Evolutionary conservation across 2,113 vertebrate species (phyloP), one percentile per base, ranked within the genome.

Genomic region (Passerina amoena): DNA sequence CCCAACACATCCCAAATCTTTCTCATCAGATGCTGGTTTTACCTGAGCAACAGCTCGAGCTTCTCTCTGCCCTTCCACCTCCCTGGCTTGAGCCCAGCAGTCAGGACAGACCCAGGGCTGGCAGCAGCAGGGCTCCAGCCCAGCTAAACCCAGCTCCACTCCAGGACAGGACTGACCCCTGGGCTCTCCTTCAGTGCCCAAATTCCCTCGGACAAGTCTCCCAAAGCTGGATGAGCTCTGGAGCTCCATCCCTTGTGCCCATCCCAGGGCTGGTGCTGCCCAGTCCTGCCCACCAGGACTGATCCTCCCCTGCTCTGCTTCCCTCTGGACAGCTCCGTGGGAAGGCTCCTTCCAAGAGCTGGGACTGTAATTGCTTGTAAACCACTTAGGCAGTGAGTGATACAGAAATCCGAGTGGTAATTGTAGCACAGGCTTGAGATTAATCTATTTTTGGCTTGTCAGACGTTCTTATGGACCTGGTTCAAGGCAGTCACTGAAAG

Each of bases 321-420:
- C 87, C 37, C 40, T 15, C 78, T 18, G 72, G 19, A 8, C 53
- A 60, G 40, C 1, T 0, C 10, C 2, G 18, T 5, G 33, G 57
- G 33, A 61, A 37, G 4, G 50, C 13, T 82, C 54, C 70, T 82
- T 88, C 89, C 81, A 82, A 61, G 65, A 71, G 37, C 63, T 89
- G 7, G 24, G 76, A 21, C 64, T 83, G 70, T 77, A 92, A 95
- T 90, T 87, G 87, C 90, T 85, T 96, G 84, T 96, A 91, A 95
- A 96, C 73, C 82, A 90, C 53, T 91, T 53, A 61, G 83, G 84
- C 50, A 38, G 78, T 12, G 60, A 87, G 84, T 11, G 87, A 82
- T 38, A 88, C 71, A 86, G 59, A 77, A 92, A 76, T 81, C 82
- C 71, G 48, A 83, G 87, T n/a, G 47, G 82, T 90, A 80, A 94